Conservation (phyloP, 2,113 vertebrate species). For the Hippocampus comes region DNA sequence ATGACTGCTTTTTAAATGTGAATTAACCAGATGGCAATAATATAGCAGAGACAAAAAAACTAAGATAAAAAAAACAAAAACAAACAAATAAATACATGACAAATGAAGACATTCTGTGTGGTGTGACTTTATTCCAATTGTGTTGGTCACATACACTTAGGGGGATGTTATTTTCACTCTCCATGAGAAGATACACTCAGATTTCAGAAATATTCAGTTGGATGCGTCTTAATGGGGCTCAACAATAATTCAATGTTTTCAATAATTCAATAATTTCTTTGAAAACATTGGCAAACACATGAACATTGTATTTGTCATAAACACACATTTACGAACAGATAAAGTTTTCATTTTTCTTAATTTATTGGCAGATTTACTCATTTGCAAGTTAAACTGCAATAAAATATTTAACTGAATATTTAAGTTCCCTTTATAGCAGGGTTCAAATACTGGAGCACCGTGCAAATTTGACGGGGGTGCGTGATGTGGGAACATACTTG, state of each 20-base stretch:
- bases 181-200: too few species aligned
- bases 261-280: too few species aligned
- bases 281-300: too few species aligned
- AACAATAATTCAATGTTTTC: too few species aligned
- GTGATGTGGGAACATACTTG: too few species aligned
- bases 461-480: too few species aligned
- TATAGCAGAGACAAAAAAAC: conserved; percentile 84
- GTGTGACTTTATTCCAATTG: conserved; percentile 47
- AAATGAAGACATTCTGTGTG: conserved; percentile 86
- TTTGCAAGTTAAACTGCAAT: background rate
- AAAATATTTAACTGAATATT: background rate
- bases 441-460: too few species aligned
- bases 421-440: background rate
- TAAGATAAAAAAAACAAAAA: conserved; percentile 63
- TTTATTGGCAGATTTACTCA: background rate
- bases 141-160: background rate
- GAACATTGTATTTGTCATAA: too few species aligned
- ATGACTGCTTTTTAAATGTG: conserved; percentile 97
- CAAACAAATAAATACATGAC: conserved; percentile 75
- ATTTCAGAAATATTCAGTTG: too few species aligned
- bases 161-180: background rate
- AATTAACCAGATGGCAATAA: conserved; percentile 98
- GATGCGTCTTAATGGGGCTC: too few species aligned
- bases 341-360: background rate
- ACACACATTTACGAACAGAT: background rate